These are phyloP conservation scores for Glaucopsyche alexis DNA, from an alignment of 2,888 invertebrate species.

Conservation along the genomic window DNA sequence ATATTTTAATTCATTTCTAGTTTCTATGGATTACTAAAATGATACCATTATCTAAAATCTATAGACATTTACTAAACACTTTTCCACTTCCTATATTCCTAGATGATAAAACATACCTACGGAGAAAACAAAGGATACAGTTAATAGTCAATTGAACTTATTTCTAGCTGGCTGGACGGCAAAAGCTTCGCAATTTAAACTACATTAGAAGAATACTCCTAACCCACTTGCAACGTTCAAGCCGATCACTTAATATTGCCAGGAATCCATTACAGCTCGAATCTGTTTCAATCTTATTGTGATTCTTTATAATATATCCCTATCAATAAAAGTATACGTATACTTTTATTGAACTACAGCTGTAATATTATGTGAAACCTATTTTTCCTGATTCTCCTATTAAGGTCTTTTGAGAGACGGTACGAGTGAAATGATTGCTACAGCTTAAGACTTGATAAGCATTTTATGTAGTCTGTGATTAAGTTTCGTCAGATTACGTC, in stretches of 20 bases:
- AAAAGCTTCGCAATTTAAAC: slow-evolving; percentile 56
- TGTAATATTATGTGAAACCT: not conserved
- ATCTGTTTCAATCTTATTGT: slow-evolving; percentile 22
- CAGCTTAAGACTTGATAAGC: not conserved
- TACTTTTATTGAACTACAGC: not conserved
- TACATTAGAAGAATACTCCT: slow-evolving; percentile 55
- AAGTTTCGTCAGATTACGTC: not conserved
- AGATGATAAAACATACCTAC: slow-evolving; percentile 47
- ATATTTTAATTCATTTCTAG: too few species aligned
- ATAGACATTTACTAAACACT: not conserved
- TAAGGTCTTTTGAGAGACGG: not conserved
- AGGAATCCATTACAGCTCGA: slow-evolving; percentile 32
- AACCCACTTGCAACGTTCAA: slow-evolving; percentile 34
- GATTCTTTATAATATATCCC: not conserved
- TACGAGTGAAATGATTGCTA: not conserved
- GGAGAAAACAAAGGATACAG: slow-evolving; percentile 55
- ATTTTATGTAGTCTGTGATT: not conserved
- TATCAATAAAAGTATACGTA: too few species aligned
- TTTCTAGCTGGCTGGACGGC: slow-evolving; percentile 59
- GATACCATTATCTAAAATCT: too few species aligned
- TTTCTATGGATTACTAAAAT: too few species aligned
- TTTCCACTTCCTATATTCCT: not conserved
- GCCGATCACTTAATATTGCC: slow-evolving; percentile 39
- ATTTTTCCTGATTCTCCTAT: slow-evolving; percentile 5
- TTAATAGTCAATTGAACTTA: slow-evolving; percentile 72